Conservation (phyloP, 2,797 vertebrate genomes). For the Melanotaenia trifasciata region DNA sequence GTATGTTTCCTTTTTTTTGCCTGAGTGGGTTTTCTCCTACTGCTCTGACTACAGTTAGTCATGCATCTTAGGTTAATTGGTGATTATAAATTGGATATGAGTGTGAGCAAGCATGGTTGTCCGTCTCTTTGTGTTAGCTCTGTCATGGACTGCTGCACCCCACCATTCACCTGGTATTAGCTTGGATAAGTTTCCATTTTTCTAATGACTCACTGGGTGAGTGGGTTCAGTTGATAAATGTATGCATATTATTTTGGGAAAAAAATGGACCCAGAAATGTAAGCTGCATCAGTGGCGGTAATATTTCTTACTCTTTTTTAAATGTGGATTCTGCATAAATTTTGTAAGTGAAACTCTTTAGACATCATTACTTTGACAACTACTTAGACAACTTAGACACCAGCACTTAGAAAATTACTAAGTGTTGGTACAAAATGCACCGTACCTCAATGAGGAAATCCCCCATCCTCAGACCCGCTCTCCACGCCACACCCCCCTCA, state of each 20-base stretch:
- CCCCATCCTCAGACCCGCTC: slow-evolving; percentile 93
- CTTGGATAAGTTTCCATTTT: not conserved
- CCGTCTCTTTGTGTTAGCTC: not conserved
- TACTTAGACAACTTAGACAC: no score
- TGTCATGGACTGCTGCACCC: not conserved
- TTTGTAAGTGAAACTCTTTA: not conserved
- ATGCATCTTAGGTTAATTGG: slow-evolving; percentile 12
- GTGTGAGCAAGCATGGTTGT: slow-evolving; percentile 8
- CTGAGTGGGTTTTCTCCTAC: not conserved
- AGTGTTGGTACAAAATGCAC: not conserved
- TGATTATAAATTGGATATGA: slow-evolving; percentile 2
- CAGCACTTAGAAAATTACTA: no score
- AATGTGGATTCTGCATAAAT: not conserved
- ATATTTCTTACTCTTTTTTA: not conserved
- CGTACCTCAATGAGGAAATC: slow-evolving; percentile 94
- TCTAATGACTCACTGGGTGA: not conserved
- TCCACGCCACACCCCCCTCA: slow-evolving; percentile 94
- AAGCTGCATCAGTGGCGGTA: not conserved
- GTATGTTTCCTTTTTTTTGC: not conserved
- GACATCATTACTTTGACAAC: no score
- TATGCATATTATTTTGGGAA: not conserved
- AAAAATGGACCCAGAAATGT: not conserved
- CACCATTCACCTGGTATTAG: not conserved
- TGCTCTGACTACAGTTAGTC: slow-evolving; percentile 3
- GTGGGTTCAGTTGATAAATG: not conserved